These are phyloP conservation scores for Eulemur mongoz DNA, from an alignment of 2,797 vertebrate genomes.

Conservation along the genomic window DNA sequence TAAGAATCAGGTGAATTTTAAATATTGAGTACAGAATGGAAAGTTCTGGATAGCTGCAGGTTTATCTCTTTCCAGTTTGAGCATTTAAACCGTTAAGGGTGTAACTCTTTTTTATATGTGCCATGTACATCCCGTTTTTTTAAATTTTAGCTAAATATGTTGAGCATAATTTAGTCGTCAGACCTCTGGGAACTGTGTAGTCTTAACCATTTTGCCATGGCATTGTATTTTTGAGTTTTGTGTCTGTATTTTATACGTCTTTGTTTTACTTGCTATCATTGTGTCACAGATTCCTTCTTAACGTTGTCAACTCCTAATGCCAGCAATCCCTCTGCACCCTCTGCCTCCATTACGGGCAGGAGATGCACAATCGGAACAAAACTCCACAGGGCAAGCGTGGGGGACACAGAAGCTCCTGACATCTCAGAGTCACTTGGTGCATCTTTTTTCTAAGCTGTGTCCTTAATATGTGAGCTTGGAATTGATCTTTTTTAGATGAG, in stretches of 20 bases:
- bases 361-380: not conserved
- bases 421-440: not conserved
- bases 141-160: not conserved
- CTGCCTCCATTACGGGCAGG: not conserved
- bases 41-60: not conserved
- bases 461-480: not conserved
- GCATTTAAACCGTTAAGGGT: not conserved
- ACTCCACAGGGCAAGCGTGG: not conserved
- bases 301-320: not conserved
- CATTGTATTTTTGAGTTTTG: not conserved
- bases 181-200: not conserved
- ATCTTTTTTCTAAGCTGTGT: not conserved
- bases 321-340: not conserved
- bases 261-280: not conserved
- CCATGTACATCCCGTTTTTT: not conserved
- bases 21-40: not conserved
- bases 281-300: not conserved
- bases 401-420: not conserved
- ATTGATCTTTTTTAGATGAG: not conserved
- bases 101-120: not conserved
- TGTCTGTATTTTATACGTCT: not conserved
- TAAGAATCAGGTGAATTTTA: not conserved
- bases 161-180: not conserved
- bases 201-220: not conserved
- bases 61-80: not conserved